phyloP scores from a whole-genome alignment of 2,888 invertebrate species.

The Stenchaetothrips biformis region DNA sequence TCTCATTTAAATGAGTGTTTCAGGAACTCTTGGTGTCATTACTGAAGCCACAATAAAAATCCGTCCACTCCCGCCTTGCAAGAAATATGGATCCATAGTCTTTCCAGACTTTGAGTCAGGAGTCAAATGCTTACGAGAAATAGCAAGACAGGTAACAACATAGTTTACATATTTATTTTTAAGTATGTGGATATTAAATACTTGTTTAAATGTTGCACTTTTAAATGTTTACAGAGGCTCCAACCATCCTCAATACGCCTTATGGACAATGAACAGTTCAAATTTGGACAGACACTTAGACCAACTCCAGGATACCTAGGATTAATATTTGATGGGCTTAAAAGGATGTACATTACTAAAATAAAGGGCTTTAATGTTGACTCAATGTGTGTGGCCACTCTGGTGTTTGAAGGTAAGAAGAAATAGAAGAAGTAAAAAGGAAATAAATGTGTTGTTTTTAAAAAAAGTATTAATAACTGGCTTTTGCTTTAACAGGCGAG shows the following conservation, averaged over 20 bases:
- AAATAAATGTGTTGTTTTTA: not conserved
- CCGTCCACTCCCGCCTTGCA: constrained; percentile 77
- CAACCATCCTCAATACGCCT: constrained; percentile 94
- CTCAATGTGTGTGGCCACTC: constrained; percentile 75
- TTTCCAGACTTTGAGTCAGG: constrained; percentile 91
- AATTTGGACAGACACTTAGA: constrained; percentile 79
- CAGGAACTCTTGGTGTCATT: constrained; percentile 85
- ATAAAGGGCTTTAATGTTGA: constrained; percentile 79
- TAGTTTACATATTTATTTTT: not conserved
- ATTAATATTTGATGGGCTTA: constrained; percentile 70
- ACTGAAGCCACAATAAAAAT: constrained; percentile 88
- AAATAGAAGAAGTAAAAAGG: not conserved
- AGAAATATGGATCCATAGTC: constrained; percentile 88
- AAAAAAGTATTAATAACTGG: not conserved
- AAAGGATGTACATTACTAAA: constrained; percentile 80
- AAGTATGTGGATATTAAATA: constrained; percentile 1
- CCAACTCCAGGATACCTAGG: constrained; percentile 57
- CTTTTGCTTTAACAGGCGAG: constrained; percentile 46
- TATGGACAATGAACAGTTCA: constrained; percentile 97
- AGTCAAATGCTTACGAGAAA: constrained; percentile 81
- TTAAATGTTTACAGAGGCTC: constrained; percentile 56
- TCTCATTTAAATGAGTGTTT: not conserved
- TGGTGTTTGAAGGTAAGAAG: constrained; percentile 84
- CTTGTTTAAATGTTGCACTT: not conserved
- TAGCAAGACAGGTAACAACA: constrained; percentile 52